A percentile compares a stretch with the other conserved stretches of the same genome.
phyloP scores from a whole-genome alignment of 1,140 invertebrate genomes.

The Thaumetopoea pityocampa region DNA sequence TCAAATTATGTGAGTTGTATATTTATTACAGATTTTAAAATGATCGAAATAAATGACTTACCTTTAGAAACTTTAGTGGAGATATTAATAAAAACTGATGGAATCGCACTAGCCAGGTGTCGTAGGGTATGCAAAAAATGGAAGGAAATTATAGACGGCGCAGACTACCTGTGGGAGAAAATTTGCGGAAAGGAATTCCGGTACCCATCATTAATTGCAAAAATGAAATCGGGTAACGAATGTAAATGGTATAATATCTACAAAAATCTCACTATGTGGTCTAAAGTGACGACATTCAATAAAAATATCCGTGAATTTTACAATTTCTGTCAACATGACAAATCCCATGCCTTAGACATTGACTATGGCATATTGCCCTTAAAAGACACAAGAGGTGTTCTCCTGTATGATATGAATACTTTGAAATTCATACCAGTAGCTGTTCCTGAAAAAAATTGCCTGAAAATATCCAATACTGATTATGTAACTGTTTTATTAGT shows the following conservation, averaged over 20 bases:
- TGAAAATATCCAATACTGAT: conserved; percentile 53
- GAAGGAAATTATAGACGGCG: conserved; percentile 46
- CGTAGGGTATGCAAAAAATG: conserved; percentile 52
- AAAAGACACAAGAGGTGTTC: conserved; percentile 42
- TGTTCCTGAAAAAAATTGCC: conserved; percentile 45
- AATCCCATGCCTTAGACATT: conserved; percentile 40
- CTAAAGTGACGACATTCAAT: conserved; percentile 29
- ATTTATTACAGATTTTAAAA: too few relatives aligned
- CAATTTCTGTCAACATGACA: conserved; percentile 49
- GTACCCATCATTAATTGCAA: conserved; percentile 50
- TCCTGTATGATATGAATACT: conserved; percentile 46
- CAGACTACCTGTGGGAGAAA: conserved; percentile 46
- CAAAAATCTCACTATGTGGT: conserved; percentile 50
- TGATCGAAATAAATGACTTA: conserved; percentile 36
- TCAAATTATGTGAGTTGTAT: too few relatives aligned
- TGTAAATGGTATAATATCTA: conserved; percentile 55
- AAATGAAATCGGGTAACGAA: conserved; percentile 45
- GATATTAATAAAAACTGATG: conserved; percentile 54
- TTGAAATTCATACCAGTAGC: conserved; percentile 54
- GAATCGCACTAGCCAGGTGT: conserved; percentile 43
- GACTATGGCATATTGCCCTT: conserved; percentile 51
- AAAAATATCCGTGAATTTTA: conserved; percentile 50
- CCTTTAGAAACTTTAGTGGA: conserved; percentile 55
- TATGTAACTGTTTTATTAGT: conserved; percentile 37
- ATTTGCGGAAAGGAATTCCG: conserved; percentile 48